These are phyloP conservation scores for Penaeus vannamei DNA, from an alignment of 1,140 invertebrate genomes.

Conservation along the genomic window DNA sequence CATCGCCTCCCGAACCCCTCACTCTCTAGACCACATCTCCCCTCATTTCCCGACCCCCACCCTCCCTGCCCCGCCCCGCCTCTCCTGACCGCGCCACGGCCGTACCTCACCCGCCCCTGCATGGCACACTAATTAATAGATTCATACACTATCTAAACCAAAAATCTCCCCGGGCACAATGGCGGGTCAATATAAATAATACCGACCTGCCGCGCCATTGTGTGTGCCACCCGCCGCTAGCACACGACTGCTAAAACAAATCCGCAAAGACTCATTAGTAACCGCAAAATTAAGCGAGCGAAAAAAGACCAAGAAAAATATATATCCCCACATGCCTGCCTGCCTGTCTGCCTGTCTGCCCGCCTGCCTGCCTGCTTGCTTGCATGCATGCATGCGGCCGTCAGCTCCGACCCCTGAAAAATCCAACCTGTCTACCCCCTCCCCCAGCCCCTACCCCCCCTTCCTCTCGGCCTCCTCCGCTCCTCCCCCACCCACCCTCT, in stretches of 20 bases:
- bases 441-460: not conserved
- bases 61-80: constrained; percentile 1
- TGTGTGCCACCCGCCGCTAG: too few relatives aligned
- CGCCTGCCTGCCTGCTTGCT: too few relatives aligned
- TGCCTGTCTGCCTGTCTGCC: too few relatives aligned
- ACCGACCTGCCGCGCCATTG: too few relatives aligned
- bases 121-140: too few relatives aligned
- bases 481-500: not conserved
- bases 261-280: constrained; percentile 21
- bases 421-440: constrained; percentile 28
- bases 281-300: constrained; percentile 24
- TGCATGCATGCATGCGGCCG: constrained; percentile 31
- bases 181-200: too few relatives aligned
- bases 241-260: too few relatives aligned
- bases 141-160: too few relatives aligned
- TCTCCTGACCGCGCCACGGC: constrained; percentile 20
- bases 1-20: not conserved
- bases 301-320: constrained; percentile 24
- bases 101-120: not conserved
- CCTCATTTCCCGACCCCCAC: not conserved
- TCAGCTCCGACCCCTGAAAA: constrained; percentile 42
- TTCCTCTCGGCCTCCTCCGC: constrained; percentile 11
- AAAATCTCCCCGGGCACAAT: too few relatives aligned
- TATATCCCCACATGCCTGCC: not conserved
- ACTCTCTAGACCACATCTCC: constrained; percentile 20